Evolutionary conservation across 2,113 vertebrate genomes (phyloP).

Genomic region (Anarrhichthys ocellatus): DNA sequence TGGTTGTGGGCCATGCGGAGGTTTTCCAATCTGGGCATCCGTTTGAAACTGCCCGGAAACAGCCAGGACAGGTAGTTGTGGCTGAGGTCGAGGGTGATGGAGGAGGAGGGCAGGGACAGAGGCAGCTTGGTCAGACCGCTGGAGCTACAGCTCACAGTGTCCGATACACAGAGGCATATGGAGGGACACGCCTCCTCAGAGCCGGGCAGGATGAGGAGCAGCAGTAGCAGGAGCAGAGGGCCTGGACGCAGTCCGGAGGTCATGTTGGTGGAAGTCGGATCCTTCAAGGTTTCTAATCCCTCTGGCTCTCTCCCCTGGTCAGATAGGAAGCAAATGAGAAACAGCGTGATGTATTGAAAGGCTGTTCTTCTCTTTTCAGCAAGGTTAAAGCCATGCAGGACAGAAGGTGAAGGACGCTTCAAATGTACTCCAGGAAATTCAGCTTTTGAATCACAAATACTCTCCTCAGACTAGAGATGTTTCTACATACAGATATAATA

Average conservation of each 20-base stretch:
- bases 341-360: constrained; percentile 32
- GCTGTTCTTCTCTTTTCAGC: constrained; percentile 6
- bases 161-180: constrained; percentile 90
- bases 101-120: constrained; percentile 79
- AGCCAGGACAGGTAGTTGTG: constrained; percentile 89
- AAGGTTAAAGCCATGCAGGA: constrained; percentile 29
- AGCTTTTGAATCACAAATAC: constrained; percentile 10
- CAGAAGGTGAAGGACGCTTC: constrained; percentile 25
- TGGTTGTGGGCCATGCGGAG: constrained; percentile 89
- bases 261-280: constrained; percentile 62
- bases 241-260: constrained; percentile 39
- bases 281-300: constrained; percentile 29
- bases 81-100: constrained; percentile 90
- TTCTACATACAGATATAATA: not conserved
- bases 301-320: constrained; percentile 28
- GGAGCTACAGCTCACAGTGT: constrained; percentile 91
- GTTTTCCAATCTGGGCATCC: constrained; percentile 86
- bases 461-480: not conserved
- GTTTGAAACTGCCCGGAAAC: constrained; percentile 80
- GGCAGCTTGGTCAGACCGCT: constrained; percentile 85
- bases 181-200: constrained; percentile 82
- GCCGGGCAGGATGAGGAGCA: constrained; percentile 42
- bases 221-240: constrained; percentile 36
- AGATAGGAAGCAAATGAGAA: constrained; percentile 57
- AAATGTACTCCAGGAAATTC: constrained; percentile 2